These are phyloP conservation scores for Aegithalos caudatus DNA, from an alignment of 2,113 vertebrate species.

Conservation along the genomic window DNA sequence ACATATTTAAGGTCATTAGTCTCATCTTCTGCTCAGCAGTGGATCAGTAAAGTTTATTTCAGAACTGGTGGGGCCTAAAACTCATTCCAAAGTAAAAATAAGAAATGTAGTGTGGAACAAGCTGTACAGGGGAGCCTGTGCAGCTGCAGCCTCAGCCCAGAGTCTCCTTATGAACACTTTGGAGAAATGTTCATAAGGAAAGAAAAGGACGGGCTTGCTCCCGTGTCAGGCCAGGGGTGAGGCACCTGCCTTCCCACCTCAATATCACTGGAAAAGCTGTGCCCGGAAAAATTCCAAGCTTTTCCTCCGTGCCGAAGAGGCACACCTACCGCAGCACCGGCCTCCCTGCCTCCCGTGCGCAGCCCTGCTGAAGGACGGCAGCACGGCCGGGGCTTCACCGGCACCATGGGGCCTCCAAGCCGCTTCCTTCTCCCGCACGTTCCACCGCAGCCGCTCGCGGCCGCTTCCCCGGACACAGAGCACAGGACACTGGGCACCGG, in stretches of 20 bases:
- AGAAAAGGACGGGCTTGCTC: rapidly evolving
- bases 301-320: rapidly evolving
- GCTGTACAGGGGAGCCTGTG: rapidly evolving
- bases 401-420: rapidly evolving
- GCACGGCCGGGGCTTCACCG: rapidly evolving
- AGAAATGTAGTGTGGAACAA: rapidly evolving
- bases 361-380: rapidly evolving
- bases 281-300: no score
- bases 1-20: neutral
- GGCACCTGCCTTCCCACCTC: neutral
- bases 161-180: rapidly evolving
- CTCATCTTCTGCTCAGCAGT: neutral
- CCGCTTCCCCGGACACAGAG: neutral
- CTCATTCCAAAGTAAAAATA: neutral
- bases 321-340: rapidly evolving
- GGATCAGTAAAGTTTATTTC: neutral
- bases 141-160: neutral
- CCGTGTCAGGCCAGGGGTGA: rapidly evolving
- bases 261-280: rapidly evolving
- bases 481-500: rapidly evolving
- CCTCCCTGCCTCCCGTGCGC: rapidly evolving
- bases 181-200: neutral
- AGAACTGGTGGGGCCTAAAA: neutral
- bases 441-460: rapidly evolving
- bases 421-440: no score